These are phyloP conservation scores for Periophthalmus modestus DNA, from an alignment of 2,113 vertebrate species.

Conservation along the genomic window DNA sequence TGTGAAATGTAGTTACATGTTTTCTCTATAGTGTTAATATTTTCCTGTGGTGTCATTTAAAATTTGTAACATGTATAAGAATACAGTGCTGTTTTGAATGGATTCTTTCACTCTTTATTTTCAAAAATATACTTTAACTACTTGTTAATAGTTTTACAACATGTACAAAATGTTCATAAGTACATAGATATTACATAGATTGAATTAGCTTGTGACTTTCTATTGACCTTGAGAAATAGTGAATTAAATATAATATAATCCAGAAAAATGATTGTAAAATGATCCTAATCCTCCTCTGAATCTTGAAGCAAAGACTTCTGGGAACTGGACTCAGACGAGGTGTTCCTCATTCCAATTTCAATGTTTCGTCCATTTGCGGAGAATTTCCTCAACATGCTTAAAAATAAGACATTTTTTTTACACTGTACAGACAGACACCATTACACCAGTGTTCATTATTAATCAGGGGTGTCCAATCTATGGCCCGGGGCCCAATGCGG, in stretches of 20 bases:
- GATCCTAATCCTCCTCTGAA: slow-evolving; percentile 77
- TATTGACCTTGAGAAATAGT: neutral
- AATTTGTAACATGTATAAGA: neutral
- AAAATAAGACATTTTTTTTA: slow-evolving; percentile 3
- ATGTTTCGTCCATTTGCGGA: slow-evolving; percentile 35
- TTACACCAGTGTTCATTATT: neutral
- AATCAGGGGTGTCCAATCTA: no score
- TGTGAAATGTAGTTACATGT: neutral
- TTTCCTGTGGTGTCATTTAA: neutral
- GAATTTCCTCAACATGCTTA: slow-evolving; percentile 51
- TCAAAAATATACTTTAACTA: neutral
- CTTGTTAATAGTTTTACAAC: neutral
- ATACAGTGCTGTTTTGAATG: neutral
- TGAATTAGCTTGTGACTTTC: neutral
- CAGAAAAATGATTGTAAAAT: neutral
- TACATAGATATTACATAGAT: neutral
- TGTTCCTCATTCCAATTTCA: slow-evolving; percentile 72
- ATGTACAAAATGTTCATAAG: slow-evolving; percentile 1
- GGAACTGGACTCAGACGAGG: slow-evolving; percentile 39
- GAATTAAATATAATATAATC: neutral
- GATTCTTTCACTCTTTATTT: neutral
- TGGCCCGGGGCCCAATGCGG: no score
- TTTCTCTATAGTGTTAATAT: neutral
- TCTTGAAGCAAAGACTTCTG: slow-evolving; percentile 78
- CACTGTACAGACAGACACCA: neutral